Conservation (phyloP, 2,113 vertebrate genomes). For the Tetrao urogallus region DNA sequence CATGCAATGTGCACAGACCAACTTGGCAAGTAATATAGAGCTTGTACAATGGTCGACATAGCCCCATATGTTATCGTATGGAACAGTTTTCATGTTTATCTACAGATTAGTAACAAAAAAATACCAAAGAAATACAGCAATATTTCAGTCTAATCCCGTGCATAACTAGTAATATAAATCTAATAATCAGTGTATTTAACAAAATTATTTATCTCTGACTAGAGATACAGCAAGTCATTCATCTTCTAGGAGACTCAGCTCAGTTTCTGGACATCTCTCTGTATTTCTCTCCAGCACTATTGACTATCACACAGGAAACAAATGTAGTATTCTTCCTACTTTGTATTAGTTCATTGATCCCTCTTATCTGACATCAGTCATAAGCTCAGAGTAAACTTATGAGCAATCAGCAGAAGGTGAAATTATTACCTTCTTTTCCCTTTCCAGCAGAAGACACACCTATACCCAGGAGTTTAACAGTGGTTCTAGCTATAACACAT, state of each 20-base stretch:
- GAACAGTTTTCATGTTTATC: background rate
- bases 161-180: background rate
- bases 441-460: background rate
- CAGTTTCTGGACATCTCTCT: background rate
- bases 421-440: background rate
- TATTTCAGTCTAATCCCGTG: background rate
- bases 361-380: background rate
- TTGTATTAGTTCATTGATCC: background rate
- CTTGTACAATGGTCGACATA: background rate
- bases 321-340: background rate
- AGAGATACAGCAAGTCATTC: background rate
- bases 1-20: background rate
- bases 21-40: background rate
- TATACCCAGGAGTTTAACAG: background rate
- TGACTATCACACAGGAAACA: background rate
- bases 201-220: background rate
- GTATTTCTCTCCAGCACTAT: background rate
- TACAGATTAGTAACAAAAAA: background rate
- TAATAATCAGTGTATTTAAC: background rate
- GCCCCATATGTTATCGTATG: background rate
- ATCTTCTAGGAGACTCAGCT: background rate
- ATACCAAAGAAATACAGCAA: background rate
- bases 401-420: background rate
- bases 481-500: background rate
- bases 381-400: background rate